A percentile compares a stretch with the other conserved stretches of the same genome.
Conservation (phyloP, 2,797 vertebrate species). For the Gadopsis marmoratus region DNA sequence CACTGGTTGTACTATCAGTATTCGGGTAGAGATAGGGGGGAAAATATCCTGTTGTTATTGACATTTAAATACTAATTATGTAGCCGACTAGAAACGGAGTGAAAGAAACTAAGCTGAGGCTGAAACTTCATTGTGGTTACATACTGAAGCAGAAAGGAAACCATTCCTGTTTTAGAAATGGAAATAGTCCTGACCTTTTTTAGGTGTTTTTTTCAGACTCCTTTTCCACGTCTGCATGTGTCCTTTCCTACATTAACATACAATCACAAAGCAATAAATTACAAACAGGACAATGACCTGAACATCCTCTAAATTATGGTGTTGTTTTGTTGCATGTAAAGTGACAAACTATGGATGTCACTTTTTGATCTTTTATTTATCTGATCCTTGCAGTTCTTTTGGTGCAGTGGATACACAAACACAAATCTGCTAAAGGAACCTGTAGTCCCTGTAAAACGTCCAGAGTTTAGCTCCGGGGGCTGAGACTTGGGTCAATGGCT, state of each 20-base stretch:
- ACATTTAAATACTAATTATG: conserved; percentile 2
- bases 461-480: background rate
- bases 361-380: background rate
- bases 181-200: background rate
- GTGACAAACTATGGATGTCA: background rate
- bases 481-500: background rate
- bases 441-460: background rate
- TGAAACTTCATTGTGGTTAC: background rate
- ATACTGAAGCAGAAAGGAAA: background rate
- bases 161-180: too few relatives aligned
- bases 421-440: background rate
- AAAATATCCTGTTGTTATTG: background rate
- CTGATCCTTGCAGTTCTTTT: background rate
- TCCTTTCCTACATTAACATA: background rate
- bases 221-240: background rate
- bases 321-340: background rate
- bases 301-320: background rate
- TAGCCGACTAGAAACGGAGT: background rate
- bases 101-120: background rate
- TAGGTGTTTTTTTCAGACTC: background rate
- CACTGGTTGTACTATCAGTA: background rate
- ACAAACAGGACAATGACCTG: background rate
- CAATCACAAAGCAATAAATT: background rate
- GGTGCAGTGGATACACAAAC: background rate
- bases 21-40: background rate